These are phyloP conservation scores for Platerodrilus igneus DNA, from an alignment of 2,888 invertebrate species.

Conservation along the genomic window DNA sequence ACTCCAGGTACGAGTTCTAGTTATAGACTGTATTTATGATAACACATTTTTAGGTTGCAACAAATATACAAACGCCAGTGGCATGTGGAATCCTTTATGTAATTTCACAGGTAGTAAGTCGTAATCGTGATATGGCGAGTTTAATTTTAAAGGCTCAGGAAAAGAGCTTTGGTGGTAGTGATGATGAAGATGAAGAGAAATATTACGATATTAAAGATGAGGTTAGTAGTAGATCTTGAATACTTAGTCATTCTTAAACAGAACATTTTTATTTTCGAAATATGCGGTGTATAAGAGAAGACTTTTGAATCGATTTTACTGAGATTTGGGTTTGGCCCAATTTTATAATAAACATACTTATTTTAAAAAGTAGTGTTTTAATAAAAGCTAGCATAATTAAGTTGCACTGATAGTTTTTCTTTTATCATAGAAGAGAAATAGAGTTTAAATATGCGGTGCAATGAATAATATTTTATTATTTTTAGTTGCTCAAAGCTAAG, in stretches of 20 bases:
- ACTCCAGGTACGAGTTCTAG: constrained; percentile 68
- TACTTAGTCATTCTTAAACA: constrained; percentile 1
- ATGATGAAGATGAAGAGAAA: constrained; percentile 39
- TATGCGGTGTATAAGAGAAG: no score
- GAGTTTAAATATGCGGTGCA: no score
- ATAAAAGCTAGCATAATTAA: no score
- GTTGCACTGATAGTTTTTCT: no score
- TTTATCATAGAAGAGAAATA: no score
- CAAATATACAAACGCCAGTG: constrained; percentile 70
- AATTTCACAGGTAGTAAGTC: constrained; percentile 62
- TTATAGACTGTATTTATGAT: no score
- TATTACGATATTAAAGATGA: constrained; percentile 36
- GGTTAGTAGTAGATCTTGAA: constrained; percentile 18
- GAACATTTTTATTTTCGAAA: not conserved
- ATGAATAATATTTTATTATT: no score
- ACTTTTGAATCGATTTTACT: no score
- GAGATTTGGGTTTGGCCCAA: no score
- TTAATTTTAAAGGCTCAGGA: constrained; percentile 30
- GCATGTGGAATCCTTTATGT: constrained; percentile 78
- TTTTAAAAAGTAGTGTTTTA: no score
- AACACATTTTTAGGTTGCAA: constrained; percentile 52
- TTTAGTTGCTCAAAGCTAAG: no score
- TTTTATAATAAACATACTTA: no score
- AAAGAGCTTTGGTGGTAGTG: constrained; percentile 26
- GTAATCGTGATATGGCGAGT: constrained; percentile 36